Base-by-base conservation (phyloP, 2,888 invertebrate species). In the Agonopterix arenella region DNA sequence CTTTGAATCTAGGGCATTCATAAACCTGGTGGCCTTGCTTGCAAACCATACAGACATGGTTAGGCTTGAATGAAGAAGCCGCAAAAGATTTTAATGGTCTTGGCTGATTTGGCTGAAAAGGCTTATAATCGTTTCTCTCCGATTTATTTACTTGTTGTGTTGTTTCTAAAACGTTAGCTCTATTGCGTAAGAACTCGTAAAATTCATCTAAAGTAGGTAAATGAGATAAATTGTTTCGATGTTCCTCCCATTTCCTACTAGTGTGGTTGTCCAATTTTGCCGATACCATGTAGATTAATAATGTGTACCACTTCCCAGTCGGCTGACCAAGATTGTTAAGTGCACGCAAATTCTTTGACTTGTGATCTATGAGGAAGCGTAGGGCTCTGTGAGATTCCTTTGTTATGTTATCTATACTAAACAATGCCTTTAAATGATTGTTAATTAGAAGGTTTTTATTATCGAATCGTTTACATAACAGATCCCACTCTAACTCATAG, bases 281-380 rank as follows among this genome's bases (percentile, higher is more conserved):
- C 1, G 56, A 36, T 0, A 59, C 36, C 13, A 59, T 46, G 47
- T 51, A 48, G 44, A 62, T 56, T 2, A 62, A 52, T 4, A 60
- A n/a, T 7, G 49, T 50, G 43, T 60, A 59, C 60, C 61, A 64
- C 8, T 57, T 44, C 8, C 58, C 52, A 1, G 55, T 55, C 1
- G 59, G 59, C 41, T 57, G 50, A 0, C 59, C 60, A 16, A 62
- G 46, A 4, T 47, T 57, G 10, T 11, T 16, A 1, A 62, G 46
- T 59, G 68, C 65, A 53, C 60, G 54, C 48, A 68, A 52, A 48
- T 67, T 64, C 49, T 59, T 63, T 1, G 53, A 49, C 7, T 58
- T 44, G 38, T 47, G 40, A 38, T 58, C 57, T 7, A 54, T 45
- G 1, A 58, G 4, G 44, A 36, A 50, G 4, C 55, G 36, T 11